A percentile compares a stretch with the other conserved stretches of the same genome.
Conservation (phyloP, 2,888 invertebrate species). For the Sinhomidia bicolor region DNA sequence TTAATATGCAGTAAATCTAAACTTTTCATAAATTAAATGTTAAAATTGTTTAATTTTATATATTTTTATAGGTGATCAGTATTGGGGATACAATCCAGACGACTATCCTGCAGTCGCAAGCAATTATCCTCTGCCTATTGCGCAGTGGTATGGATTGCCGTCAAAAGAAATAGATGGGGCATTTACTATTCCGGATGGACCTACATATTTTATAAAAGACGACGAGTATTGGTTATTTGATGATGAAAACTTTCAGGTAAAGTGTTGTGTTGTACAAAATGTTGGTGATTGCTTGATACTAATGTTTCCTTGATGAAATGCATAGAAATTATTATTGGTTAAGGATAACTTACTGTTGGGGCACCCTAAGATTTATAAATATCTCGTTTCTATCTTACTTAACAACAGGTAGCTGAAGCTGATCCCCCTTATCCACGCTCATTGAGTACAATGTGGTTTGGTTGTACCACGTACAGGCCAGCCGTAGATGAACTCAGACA, state of each 20-base stretch:
- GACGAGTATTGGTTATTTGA: constrained; percentile 75
- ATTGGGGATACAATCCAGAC: constrained; percentile 75
- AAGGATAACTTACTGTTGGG: neutral
- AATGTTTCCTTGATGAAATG: neutral
- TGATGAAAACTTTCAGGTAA: constrained; percentile 74
- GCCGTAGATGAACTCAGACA: constrained; percentile 66
- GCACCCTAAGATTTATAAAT: neutral
- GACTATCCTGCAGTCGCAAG: constrained; percentile 70
- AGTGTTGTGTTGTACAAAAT: too few relatives aligned
- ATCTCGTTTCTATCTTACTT: neutral
- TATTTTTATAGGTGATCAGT: constrained; percentile 64
- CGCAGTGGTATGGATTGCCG: constrained; percentile 72
- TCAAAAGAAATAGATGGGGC: constrained; percentile 71
- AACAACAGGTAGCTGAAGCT: constrained; percentile 71
- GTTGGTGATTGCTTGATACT: too few relatives aligned
- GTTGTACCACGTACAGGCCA: constrained; percentile 75
- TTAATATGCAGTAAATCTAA: neutral
- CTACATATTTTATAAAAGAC: constrained; percentile 76
- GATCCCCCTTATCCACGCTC: constrained; percentile 75
- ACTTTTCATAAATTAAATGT: neutral
- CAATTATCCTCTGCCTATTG: constrained; percentile 74
- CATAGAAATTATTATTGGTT: neutral
- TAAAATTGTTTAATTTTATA: too few relatives aligned
- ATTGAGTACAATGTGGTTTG: constrained; percentile 76
- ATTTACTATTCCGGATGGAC: constrained; percentile 65